Evolutionary conservation across 35 echinoderm and acorn worm genomes (phyloP).

Genomic region (Ptychodera flava): DNA sequence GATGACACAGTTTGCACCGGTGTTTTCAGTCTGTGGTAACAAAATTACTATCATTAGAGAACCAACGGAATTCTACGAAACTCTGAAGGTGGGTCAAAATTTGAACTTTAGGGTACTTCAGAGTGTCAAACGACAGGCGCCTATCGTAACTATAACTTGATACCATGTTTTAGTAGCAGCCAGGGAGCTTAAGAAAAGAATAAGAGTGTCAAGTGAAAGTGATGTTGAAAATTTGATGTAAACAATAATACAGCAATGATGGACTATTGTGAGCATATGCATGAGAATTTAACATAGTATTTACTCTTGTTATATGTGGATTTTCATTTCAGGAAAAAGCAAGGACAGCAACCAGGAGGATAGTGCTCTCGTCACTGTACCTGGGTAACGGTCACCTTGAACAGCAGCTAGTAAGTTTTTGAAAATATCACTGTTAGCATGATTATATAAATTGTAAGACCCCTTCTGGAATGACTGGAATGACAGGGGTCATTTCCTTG

Average conservation of each 20-base stretch:
- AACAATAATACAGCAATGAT: neutral
- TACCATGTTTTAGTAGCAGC: neutral
- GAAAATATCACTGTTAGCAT: neutral
- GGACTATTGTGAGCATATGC: neutral
- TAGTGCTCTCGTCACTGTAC: conserved; percentile 54
- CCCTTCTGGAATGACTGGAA: neutral
- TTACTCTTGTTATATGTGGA: too few species aligned
- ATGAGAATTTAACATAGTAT: too few species aligned
- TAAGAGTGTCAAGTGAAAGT: neutral
- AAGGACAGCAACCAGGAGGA: conserved; percentile 16
- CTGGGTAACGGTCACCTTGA: conserved; percentile 51
- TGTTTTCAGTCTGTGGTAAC: conserved; percentile 33
- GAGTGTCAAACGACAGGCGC: neutral
- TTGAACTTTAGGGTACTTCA: neutral
- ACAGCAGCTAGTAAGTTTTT: conserved; percentile 40
- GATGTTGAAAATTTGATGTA: neutral
- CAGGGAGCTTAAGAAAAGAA: neutral
- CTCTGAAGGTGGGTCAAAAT: conserved; percentile 40
- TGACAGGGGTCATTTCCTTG: neutral
- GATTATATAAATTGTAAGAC: neutral
- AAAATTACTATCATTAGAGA: conserved; percentile 38
- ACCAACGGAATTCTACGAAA: conserved; percentile 29
- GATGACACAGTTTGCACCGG: conserved; percentile 37
- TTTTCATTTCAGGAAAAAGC: conserved; percentile 19
- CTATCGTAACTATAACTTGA: neutral